Base-by-base conservation (phyloP, 2,797 vertebrate species). In the Eulemur coronatus region DNA sequence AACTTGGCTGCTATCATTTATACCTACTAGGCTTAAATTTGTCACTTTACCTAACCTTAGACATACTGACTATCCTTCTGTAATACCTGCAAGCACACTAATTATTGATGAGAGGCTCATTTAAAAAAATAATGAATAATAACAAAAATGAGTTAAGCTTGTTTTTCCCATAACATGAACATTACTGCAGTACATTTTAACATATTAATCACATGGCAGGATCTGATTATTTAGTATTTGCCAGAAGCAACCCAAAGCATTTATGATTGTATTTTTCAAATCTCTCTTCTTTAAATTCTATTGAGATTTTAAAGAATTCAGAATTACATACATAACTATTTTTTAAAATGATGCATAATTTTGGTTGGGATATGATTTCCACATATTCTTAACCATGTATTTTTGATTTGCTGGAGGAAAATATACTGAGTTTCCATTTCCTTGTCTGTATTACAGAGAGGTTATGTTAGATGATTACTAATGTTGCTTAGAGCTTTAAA, bases 151-250 rank as follows among this genome's bases (percentile, higher is more conserved):
- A 96, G 90, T 91, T 97, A 96, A 97, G 18, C 89, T 97, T 98
- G 90, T 97, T 97, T 94, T 97, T 96, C 93, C 72, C 85, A 95
- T 94, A 96, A 95, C 3, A 79, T 73, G 92, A 96, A 95, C 61
- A 87, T 96, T 96, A 97, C 97, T 89, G 67, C 69, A 97, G 63
- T 95, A 94, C 85, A 96, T 98, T 98, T 98, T 98, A 78, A 81
- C 93, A 97, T 95, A 59, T 98, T 98, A 97, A 98, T 97, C 96
- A 70, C 94, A 96, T 98, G 81, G 79, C 76, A 97, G 82, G 52
- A 97, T 97, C 76, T 97, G 96, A 98, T 98, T 98, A 97, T 95
- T 93, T 97, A 98, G 76, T 89, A 86, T 94, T 98, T 98, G 70
- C 97, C 95, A 91, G 91, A 82, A 98, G 96, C 94, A 97, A 88